Conservation (phyloP, 2,888 invertebrate species). For the Augochlorella aurata region DNA sequence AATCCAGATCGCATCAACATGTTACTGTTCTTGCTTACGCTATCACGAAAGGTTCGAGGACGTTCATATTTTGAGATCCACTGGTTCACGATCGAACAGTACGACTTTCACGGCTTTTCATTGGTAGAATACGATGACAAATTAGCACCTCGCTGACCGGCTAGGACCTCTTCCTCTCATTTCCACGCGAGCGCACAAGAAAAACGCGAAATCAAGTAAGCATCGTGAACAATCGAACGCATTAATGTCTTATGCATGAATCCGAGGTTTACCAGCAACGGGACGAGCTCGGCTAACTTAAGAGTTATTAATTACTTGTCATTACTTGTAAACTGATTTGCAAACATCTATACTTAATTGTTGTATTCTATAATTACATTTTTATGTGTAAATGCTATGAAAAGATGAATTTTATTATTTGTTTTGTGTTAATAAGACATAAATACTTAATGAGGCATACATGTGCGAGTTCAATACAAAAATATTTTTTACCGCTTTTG, state of each 20-base stretch:
- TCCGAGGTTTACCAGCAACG: background rate
- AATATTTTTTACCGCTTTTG: background rate
- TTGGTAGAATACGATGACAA: slow-evolving; percentile 9
- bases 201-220: slow-evolving; percentile 3
- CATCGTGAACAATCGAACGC: background rate
- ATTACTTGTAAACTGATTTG: no score
- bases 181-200: slow-evolving; percentile 1
- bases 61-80: background rate
- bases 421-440: no score
- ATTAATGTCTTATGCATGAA: background rate
- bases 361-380: no score
- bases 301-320: no score
- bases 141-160: slow-evolving; percentile 1
- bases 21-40: background rate
- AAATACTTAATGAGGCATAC: no score
- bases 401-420: no score
- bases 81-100: background rate
- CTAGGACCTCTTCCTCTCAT: slow-evolving; percentile 3
- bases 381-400: no score
- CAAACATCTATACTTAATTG: no score
- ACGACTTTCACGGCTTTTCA: slow-evolving; percentile 8
- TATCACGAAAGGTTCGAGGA: background rate
- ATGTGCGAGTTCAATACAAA: no score
- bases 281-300: background rate
- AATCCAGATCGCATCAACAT: background rate